Conservation (phyloP, 2,888 invertebrate genomes). For the Anagyrus pseudococci region DNA sequence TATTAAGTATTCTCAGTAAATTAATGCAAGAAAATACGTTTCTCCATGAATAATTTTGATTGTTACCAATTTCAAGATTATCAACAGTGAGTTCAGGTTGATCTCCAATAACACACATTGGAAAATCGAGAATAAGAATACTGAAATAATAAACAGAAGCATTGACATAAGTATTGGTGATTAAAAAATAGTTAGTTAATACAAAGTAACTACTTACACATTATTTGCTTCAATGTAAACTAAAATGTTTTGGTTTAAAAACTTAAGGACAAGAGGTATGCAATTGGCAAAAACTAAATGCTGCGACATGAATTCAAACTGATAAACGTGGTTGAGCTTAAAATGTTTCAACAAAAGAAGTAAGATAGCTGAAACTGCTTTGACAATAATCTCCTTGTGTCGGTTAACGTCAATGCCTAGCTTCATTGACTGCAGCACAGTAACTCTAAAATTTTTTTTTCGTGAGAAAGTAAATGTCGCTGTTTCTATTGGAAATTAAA, state of each 20-base stretch:
- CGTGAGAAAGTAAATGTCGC: no score
- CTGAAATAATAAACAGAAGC: conserved; percentile 58
- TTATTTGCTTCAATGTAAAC: conserved; percentile 95
- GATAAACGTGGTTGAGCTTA: conserved; percentile 96
- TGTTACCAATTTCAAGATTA: conserved; percentile 84
- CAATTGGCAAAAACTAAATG: conserved; percentile 99
- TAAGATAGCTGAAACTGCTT: conserved; percentile 90
- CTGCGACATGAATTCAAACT: conserved; percentile 99
- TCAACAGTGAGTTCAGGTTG: conserved; percentile 93
- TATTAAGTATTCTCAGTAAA: conserved; percentile 93
- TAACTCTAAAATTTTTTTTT: conserved; percentile 68
- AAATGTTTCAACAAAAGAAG: conserved; percentile 95
- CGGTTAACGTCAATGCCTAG: conserved; percentile 96
- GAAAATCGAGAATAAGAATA: conserved; percentile 93
- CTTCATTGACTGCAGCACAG: conserved; percentile 92
- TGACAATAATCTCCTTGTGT: conserved; percentile 98
- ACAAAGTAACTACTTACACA: conserved; percentile 64
- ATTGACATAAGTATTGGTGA: conserved; percentile 18
- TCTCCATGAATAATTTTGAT: conserved; percentile 92
- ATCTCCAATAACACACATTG: conserved; percentile 93
- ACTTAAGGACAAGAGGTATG: conserved; percentile 96
- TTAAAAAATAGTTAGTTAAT: conserved; percentile 4
- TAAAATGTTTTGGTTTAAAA: conserved; percentile 97
- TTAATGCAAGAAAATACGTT: conserved; percentile 99
- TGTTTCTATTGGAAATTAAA: conserved; percentile 5